These are phyloP conservation scores for Rhineura floridana DNA, from an alignment of 2,113 vertebrate genomes.

Conservation along the genomic window DNA sequence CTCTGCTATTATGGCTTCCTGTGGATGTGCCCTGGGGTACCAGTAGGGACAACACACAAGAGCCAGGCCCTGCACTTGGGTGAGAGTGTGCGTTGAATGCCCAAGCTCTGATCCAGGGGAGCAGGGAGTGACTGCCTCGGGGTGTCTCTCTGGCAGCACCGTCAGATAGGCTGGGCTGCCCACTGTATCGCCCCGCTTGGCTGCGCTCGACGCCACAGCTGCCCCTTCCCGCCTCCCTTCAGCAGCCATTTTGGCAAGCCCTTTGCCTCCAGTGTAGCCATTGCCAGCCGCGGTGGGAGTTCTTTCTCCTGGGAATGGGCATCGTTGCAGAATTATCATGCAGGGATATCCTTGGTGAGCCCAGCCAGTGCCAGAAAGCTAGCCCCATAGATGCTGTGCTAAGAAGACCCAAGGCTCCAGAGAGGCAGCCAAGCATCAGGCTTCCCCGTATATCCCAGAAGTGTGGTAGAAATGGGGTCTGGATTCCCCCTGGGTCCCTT, in stretches of 20 bases:
- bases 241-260: neutral
- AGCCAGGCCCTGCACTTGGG: fast-evolving
- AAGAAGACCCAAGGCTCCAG: neutral
- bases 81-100: too few relatives aligned
- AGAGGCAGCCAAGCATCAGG: neutral
- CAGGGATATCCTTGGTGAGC: too few relatives aligned
- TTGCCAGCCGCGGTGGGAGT: neutral
- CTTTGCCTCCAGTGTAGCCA: fast-evolving
- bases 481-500: neutral
- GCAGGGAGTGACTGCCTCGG: too few relatives aligned
- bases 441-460: neutral
- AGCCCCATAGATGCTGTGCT: neutral
- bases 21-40: too few relatives aligned
- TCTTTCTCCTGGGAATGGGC: neutral
- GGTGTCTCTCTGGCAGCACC: too few relatives aligned
- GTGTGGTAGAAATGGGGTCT: neutral
- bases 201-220: neutral
- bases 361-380: too few relatives aligned
- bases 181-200: neutral
- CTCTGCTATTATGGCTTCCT: neutral
- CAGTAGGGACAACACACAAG: too few relatives aligned
- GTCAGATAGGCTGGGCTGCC: neutral
- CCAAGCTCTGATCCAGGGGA: neutral
- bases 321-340: fast-evolving
- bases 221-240: too few relatives aligned